A percentile compares a stretch with the other conserved stretches of the same genome.
phyloP scores from a whole-genome alignment of 2,113 vertebrate genomes.

The Mus pahari region DNA sequence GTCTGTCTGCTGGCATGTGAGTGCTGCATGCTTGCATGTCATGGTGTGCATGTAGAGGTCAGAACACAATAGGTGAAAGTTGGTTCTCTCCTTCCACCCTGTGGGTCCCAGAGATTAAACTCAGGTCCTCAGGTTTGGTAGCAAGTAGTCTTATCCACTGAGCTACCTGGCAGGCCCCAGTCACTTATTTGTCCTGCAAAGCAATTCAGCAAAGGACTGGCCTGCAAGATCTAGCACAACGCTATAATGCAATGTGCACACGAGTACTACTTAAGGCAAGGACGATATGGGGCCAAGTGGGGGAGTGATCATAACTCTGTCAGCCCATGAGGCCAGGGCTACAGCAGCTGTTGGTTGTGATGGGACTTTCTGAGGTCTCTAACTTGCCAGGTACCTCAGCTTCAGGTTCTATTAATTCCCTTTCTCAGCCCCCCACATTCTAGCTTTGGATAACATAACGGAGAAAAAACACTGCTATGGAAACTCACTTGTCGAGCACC shows the following conservation, averaged over 20 bases:
- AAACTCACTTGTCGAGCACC: not conserved
- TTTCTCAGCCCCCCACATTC: not conserved
- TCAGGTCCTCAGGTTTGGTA: not conserved
- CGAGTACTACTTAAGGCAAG: constrained; percentile 22
- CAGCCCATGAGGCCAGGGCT: not conserved
- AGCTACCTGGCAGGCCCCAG: not conserved
- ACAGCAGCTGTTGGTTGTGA: not conserved
- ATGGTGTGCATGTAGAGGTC: not conserved
- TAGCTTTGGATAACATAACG: not conserved
- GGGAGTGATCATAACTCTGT: constrained; percentile 43
- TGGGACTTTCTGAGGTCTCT: not conserved
- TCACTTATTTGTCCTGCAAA: constrained; percentile 59
- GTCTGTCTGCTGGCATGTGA: no score
- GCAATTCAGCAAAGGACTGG: constrained; percentile 48
- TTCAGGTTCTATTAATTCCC: not conserved
- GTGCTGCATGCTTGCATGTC: no score
- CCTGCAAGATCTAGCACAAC: not conserved
- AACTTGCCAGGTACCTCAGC: not conserved
- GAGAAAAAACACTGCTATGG: not conserved
- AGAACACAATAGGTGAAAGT: not conserved
- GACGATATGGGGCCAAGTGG: constrained; percentile 54
- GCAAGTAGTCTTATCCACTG: no score
- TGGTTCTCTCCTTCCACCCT: not conserved
- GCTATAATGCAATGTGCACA: constrained; percentile 45
- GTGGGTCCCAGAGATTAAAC: not conserved